Conservation (phyloP, 1,140 invertebrate genomes). For the Brachionus calyciflorus region DNA sequence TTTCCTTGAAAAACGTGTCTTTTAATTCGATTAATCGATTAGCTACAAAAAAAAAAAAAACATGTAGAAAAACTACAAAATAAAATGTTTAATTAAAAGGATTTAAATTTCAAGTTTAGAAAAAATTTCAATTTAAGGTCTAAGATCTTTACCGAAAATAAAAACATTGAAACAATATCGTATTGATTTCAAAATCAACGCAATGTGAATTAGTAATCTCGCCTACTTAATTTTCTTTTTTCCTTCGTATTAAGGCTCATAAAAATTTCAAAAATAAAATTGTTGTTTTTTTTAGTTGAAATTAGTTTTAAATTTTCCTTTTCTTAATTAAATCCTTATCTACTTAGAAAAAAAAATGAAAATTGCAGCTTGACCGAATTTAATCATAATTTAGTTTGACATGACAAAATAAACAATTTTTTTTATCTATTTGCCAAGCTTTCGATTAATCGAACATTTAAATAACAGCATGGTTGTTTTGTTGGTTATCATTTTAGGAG, state of each 20-base stretch:
- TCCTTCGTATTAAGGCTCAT: no score
- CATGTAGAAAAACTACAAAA: no score
- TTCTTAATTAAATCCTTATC: conserved; percentile 23
- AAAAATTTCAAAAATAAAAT: no score
- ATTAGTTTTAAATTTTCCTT: neutral
- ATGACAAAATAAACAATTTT: conserved; percentile 12
- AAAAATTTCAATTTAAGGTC: neutral
- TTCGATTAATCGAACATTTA: neutral
- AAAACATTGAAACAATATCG: conserved; percentile 24
- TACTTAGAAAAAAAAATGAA: no score
- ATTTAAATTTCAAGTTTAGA: conserved; percentile 32
- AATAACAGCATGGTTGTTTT: neutral
- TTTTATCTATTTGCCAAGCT: no score
- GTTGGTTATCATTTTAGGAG: neutral
- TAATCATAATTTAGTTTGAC: conserved; percentile 10
- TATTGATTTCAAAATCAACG: conserved; percentile 37
- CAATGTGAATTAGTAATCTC: conserved; percentile 16
- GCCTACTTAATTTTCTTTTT: conserved; percentile 20
- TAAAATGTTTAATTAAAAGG: conserved; percentile 21
- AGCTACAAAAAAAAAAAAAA: no score
- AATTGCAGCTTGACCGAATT: conserved; percentile 2
- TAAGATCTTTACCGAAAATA: conserved; percentile 12
- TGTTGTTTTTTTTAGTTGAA: neutral
- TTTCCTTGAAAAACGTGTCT: conserved; percentile 24
- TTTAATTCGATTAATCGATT: conserved; percentile 37